Evolutionary conservation across 1,140 invertebrate species (phyloP), one percentile per base, ranked within the genome.

Genomic region (Scaptomyza montana): DNA sequence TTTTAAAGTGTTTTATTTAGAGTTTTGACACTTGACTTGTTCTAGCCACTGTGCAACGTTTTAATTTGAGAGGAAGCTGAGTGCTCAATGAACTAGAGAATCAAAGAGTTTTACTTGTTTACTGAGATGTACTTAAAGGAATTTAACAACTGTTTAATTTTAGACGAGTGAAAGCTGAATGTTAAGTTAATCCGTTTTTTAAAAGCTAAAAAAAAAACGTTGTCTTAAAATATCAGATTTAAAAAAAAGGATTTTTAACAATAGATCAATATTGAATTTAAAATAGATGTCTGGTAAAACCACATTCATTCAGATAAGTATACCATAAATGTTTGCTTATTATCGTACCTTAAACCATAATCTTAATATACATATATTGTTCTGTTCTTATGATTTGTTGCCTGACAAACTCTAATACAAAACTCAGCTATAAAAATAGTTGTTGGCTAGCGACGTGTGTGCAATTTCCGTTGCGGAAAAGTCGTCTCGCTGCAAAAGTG

Each of bases 381-480:
- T 67, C 33, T 12, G 41, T 28, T 45, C 25, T 39, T 16, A 47
- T 61, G 70, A 67, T 73, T 73, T 55, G 30, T 43, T 9, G 13
- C 49, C 13, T 47, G 41, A 16, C 28, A 65, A 55, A 55, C 19
- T 43, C 45, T 36, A 12, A 28, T 45, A 55, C 41, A 33, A 49
- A 70, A 50, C 16, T 49, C 21, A 41, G 47, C 51, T 50, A 16
- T 43, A 21, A 60, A 67, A 67, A 60, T 60, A 50, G 30, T 45
- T 47, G 25, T 60, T 54, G 21, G 55, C 30, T 64, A 62, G 72
- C 77, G 75, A 82, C 78, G 84, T 87, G 82, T 86, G 78, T 84
- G 78, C 82, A 87, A 87, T 86, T 86, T 86, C 81, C 81, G 70
- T 64, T 75, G 70, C 50, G 59, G 61, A 30, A 68, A 64, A 64